Evolutionary conservation across 2,797 vertebrate genomes (phyloP).

Genomic region (Rhabdophis nuchalis): DNA sequence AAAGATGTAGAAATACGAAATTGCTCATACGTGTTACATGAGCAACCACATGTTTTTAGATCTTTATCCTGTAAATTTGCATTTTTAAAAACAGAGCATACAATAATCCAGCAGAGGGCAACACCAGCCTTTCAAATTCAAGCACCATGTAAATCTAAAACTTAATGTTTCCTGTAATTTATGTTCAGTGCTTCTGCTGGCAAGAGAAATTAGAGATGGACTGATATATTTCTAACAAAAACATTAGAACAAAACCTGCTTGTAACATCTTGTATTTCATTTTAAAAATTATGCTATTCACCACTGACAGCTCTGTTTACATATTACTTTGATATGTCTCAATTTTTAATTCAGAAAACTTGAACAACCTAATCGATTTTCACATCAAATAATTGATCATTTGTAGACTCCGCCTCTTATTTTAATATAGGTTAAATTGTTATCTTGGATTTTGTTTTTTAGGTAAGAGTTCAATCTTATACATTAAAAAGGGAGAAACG

Average conservation of each 20-base stretch:
- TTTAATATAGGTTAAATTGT: neutral
- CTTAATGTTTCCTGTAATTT: neutral
- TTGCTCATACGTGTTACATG: neutral
- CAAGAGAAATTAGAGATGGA: neutral
- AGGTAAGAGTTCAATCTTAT: neutral
- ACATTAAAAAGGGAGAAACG: neutral
- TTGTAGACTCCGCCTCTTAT: neutral
- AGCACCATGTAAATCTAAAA: neutral
- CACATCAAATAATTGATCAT: neutral
- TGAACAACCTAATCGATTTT: neutral
- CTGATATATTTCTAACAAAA: neutral
- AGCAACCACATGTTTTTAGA: neutral
- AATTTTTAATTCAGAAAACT: neutral
- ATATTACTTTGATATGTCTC: neutral
- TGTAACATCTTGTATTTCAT: conserved; percentile 7
- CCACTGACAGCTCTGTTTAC: conserved; percentile 25
- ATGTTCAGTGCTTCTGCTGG: neutral
- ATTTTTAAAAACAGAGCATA: neutral
- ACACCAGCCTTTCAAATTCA: neutral
- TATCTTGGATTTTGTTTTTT: neutral
- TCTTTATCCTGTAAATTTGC: neutral
- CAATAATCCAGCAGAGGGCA: conserved; percentile 20
- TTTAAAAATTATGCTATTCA: neutral
- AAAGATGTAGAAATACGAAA: neutral
- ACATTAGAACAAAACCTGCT: neutral